A percentile compares a stretch with the other conserved stretches of the same genome.
These are phyloP conservation scores for Leucophenga varia DNA, from an alignment of 1,140 invertebrate genomes.

Conservation along the genomic window DNA sequence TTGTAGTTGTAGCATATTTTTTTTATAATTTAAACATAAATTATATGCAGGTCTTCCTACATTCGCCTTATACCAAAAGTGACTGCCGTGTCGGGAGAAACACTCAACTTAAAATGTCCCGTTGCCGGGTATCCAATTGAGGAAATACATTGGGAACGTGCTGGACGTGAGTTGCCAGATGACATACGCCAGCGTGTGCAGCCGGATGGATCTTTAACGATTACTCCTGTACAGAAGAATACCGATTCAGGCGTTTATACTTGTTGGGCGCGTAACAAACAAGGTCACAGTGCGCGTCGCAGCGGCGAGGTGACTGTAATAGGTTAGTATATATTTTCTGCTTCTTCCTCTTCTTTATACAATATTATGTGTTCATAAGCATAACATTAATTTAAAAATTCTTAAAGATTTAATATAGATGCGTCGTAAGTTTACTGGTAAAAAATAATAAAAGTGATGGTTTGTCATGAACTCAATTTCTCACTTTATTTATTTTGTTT, in stretches of 20 bases:
- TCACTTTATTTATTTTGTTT: no score
- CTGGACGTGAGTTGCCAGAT: conserved; percentile 73
- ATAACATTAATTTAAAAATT: no score
- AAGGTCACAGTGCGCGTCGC: conserved; percentile 70
- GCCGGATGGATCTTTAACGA: conserved; percentile 70
- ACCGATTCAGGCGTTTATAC: conserved; percentile 77
- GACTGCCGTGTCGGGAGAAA: conserved; percentile 80
- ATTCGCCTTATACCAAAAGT: conserved; percentile 81
- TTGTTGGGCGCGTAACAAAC: conserved; percentile 73
- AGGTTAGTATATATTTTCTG: conserved; percentile 61
- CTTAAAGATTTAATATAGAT: no score
- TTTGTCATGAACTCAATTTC: no score
- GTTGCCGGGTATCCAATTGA: conserved; percentile 82
- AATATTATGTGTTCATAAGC: no score
- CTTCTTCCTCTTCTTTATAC: no score
- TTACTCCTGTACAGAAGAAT: conserved; percentile 73
- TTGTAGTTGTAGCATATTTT: no score
- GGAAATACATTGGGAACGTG: conserved; percentile 79
- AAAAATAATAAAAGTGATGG: no score
- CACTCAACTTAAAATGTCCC: conserved; percentile 77
- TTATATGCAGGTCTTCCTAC: conserved; percentile 78
- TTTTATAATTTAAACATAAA: no score
- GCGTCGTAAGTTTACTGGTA: no score
- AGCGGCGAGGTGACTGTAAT: conserved; percentile 74
- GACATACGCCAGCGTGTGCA: conserved; percentile 79